Evolutionary conservation across 2,113 vertebrate genomes (phyloP), one percentile per base, ranked within the genome.

Genomic region (Eclectus roratus): DNA sequence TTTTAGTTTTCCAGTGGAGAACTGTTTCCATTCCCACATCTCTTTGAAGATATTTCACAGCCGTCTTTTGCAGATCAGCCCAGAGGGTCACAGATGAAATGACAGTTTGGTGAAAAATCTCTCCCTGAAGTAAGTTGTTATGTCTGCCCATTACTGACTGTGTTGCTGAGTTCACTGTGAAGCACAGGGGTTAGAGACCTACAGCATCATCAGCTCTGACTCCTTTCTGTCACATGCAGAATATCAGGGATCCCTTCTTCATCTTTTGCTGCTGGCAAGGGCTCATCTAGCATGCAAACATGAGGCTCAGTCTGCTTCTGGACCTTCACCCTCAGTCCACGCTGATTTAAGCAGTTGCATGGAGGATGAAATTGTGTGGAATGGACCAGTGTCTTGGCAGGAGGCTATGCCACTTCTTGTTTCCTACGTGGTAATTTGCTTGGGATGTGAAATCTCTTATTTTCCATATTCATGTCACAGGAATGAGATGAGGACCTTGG

Each of bases 21-120:
- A 29, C 19, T 69, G 24, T 76, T 91, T 82, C 49, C 82, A 65
- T 82, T 80, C 71, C 53, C n/a, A 31, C 25, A n/a, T 46, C 29
- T 80, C 63, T 85, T 83, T 37, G 35, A 49, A 91, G 25, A 11
- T 77, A 37, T 70, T 95, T 90, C 93, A 60, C 63, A 56, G 58
- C 64, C 3, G 0, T 52, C 64, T 79, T 74, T 87, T 69, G 24
- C 74, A 89, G 74, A 82, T 72, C 79, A 77, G 73, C 66, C 37
- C 71, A 90, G 81, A 44, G 31, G 76, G 53, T 77, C 85, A 90
- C 58, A 69, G 82, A 73, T 39, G 24, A 80, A 93, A 72, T 66
- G 76, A 85, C 94, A 88, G 56, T 69, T 82, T 66, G 25, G 73
- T 89, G 94, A 95, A 97, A 94, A 93, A 94, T 89, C 33, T 91